phyloP scores from a whole-genome alignment of 2,797 vertebrate species.

The Prunella strophiata region DNA sequence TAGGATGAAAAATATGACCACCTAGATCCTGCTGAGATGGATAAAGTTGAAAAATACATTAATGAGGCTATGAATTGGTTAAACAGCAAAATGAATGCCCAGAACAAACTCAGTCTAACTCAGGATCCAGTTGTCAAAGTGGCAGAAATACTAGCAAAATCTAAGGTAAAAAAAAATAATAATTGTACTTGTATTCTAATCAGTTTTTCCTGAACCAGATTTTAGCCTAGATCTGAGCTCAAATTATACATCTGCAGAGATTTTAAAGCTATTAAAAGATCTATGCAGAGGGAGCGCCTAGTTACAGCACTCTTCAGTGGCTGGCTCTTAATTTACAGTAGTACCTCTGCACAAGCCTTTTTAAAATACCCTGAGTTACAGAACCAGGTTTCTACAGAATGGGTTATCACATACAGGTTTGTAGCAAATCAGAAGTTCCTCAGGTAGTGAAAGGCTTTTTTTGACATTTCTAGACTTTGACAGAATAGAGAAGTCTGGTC shows the following conservation, averaged over 20 bases:
- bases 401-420: fast-evolving
- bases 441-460: background rate
- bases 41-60: constrained; percentile 86
- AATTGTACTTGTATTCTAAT: background rate
- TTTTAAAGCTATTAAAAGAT: background rate
- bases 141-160: constrained; percentile 89
- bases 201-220: background rate
- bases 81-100: constrained; percentile 91
- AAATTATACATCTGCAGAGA: background rate
- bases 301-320: background rate
- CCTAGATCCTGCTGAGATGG: constrained; percentile 86
- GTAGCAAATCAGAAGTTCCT: background rate
- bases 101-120: constrained; percentile 87
- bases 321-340: background rate
- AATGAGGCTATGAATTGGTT: constrained; percentile 90
- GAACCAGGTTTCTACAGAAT: background rate
- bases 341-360: background rate
- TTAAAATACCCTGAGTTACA: background rate
- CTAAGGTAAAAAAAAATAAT: constrained; percentile 89
- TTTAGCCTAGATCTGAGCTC: background rate
- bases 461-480: background rate
- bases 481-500: background rate
- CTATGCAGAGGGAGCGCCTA: background rate
- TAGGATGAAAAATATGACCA: constrained; percentile 91
- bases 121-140: constrained; percentile 92